phyloP scores from a whole-genome alignment of 2,888 invertebrate genomes.

The Molanna angustata region DNA sequence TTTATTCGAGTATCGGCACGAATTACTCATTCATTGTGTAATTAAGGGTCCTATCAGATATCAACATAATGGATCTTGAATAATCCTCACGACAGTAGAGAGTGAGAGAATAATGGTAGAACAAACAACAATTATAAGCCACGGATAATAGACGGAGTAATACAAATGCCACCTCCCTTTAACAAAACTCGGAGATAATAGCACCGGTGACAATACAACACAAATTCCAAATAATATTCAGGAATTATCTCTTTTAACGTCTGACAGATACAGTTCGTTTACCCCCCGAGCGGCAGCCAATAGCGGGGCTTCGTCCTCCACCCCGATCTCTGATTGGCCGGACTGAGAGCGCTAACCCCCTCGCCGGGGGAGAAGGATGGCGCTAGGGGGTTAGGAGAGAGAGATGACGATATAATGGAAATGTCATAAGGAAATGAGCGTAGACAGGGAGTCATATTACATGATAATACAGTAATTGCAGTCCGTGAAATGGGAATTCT shows the following conservation, averaged over 20 bases:
- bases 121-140: no score
- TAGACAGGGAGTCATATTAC: conserved; percentile 9
- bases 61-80: no score
- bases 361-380: conserved; percentile 11
- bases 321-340: conserved; percentile 16
- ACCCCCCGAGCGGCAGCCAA: conserved; percentile 15
- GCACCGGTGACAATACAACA: no score
- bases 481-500: conserved; percentile 6
- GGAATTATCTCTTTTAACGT: conserved; percentile 18
- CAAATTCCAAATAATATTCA: no score
- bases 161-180: no score
- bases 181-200: no score
- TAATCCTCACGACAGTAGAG: no score
- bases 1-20: no score
- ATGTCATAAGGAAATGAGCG: conserved; percentile 12
- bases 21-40: no score
- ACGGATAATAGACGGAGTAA: no score
- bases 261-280: conserved; percentile 14
- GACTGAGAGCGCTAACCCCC: conserved; percentile 15
- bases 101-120: no score
- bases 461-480: conserved; percentile 9
- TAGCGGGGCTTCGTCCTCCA: conserved; percentile 3
- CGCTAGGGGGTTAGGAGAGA: neutral
- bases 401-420: conserved; percentile 7
- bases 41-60: no score